Evolutionary conservation across 2,113 vertebrate species (phyloP), one percentile per base, ranked within the genome.

Genomic region (Polypterus senegalus): DNA sequence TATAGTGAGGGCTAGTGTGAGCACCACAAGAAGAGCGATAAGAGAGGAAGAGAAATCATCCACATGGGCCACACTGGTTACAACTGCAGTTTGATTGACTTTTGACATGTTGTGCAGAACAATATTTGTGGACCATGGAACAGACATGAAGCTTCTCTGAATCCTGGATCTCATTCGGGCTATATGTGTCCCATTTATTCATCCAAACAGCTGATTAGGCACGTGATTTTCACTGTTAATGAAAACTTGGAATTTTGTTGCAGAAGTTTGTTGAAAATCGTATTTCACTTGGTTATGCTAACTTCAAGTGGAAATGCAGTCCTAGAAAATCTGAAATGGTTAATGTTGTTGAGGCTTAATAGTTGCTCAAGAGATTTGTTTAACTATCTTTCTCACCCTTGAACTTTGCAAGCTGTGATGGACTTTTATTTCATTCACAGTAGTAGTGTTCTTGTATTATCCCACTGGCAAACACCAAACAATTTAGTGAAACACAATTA

Each of bases 31-130:
- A 57, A 87, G 71, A 4, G 82, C 84, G 9, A 84, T 54, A 1
- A 78, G 77, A 55, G 85, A 87, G 0, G 85, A 86, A 2, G 81
- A 69, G 57, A 78, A 74, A 11, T 74, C 77, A 58, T 79, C 70
- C 0, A 76, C 61, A 63, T 78, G 72, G 54, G 72, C 66, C 0
- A 72, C 70, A 44, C 76, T 69, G 1, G 66, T 46, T 45, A 54
- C 5, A 43, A 77, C 70, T 9, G 63, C 64, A 0, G 76, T 84
- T 27, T 66, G 59, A 58, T 85, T 85, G 73, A 58, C 0, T 61
- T 55, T 11, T 67, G 67, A 46, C 72, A 68, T 57, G 11, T 58
- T 61, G 47, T 54, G 49, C 54, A 61, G 61, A 9, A 48, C 58
- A 51, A 55, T 61, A 54, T 59, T 52, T 44, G 65, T 57, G n/a